Percentiles rank a stretch among this genome's conserved stretches.
Evolutionary conservation across 1,140 invertebrate genomes (phyloP).

Genomic region (Palaemon carinicauda): DNA sequence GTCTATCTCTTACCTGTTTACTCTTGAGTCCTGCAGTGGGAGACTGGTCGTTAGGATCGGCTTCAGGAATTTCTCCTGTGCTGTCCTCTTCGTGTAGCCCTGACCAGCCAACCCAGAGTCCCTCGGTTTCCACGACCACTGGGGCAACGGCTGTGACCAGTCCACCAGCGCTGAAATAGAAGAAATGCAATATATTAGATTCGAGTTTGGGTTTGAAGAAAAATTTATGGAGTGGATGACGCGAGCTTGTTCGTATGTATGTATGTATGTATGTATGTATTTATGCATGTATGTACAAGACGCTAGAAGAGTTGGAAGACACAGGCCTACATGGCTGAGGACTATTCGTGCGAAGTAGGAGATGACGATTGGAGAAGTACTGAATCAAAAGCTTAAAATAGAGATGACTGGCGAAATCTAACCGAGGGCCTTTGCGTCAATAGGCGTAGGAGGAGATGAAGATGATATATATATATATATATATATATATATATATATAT

Average conservation of each 20-base stretch:
- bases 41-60: conserved; percentile 82
- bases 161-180: conserved; percentile 74
- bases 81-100: conserved; percentile 74
- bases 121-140: conserved; percentile 82
- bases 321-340: too few relatives aligned
- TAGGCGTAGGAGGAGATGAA: too few relatives aligned
- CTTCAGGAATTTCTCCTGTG: conserved; percentile 77
- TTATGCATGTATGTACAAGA: neutral
- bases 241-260: neutral
- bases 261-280: neutral
- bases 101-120: conserved; percentile 90
- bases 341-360: too few relatives aligned
- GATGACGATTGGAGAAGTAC: too few relatives aligned
- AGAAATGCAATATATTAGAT: neutral
- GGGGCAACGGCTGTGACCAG: conserved; percentile 89
- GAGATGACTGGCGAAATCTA: too few relatives aligned
- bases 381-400: too few relatives aligned
- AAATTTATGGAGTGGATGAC: neutral
- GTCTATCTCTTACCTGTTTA: conserved; percentile 72
- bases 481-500: too few relatives aligned
- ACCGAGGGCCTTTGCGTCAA: too few relatives aligned
- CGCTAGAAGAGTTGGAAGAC: too few relatives aligned
- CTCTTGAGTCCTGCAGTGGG: conserved; percentile 84
- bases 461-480: too few relatives aligned
- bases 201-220: neutral